Evolutionary conservation across 2,888 invertebrate genomes (phyloP).

Genomic region (Agrypnus murinus): DNA sequence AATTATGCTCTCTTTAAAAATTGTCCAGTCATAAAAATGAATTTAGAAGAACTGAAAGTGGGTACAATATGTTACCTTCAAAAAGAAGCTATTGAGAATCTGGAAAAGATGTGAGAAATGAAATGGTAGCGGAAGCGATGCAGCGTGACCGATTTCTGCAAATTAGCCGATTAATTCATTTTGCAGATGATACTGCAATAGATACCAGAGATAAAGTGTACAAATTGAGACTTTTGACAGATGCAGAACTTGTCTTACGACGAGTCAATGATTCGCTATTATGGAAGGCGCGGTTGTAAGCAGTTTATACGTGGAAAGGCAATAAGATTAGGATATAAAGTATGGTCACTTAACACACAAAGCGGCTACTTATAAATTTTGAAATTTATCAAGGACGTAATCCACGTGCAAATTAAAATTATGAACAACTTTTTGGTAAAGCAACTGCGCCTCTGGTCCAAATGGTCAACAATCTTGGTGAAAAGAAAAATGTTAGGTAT

Average conservation of each 20-base stretch:
- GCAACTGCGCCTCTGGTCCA: conserved; percentile 9
- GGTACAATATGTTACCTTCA: no score
- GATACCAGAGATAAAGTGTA: conserved; percentile 50
- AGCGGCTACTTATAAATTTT: conserved; percentile 4
- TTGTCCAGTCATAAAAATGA: background rate
- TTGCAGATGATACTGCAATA: conserved; percentile 45
- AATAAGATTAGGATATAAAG: conserved; percentile 57
- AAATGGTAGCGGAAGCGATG: no score
- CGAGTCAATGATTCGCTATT: conserved; percentile 26
- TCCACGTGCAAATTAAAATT: conserved; percentile 3
- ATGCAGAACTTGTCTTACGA: conserved; percentile 25
- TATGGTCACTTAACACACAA: conserved; percentile 53
- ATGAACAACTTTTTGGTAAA: conserved; percentile 5
- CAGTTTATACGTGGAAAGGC: no score
- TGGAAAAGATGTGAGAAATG: no score
- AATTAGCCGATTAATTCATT: conserved; percentile 49
- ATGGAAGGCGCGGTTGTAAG: no score
- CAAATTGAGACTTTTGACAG: conserved; percentile 47
- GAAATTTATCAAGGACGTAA: conserved; percentile 3
- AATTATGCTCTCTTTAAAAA: conserved; percentile 35
- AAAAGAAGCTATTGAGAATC: no score
- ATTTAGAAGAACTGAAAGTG: conserved; percentile 50
- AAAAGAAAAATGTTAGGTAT: no score
- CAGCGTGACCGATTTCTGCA: conserved; percentile 52
- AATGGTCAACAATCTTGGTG: background rate